phyloP scores from a whole-genome alignment of 64 coral and sea anemone species.

The Platygyra sinensis region DNA sequence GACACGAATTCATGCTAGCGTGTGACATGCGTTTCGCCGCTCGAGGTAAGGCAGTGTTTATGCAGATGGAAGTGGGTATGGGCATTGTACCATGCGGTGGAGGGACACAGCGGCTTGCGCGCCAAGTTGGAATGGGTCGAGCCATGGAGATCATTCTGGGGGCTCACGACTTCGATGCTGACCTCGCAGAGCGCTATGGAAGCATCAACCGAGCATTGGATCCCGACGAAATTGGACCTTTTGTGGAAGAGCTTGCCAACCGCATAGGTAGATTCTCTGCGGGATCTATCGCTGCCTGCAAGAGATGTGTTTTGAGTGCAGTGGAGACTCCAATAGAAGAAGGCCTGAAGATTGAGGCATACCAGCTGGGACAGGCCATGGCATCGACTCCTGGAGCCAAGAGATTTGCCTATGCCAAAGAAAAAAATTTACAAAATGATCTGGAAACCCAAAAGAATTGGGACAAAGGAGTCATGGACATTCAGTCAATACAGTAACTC shows the following conservation, averaged over 20 bases:
- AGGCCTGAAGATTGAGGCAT: constrained; percentile 81
- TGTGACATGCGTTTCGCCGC: constrained; percentile 95
- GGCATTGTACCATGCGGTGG: constrained; percentile 91
- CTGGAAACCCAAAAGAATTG: constrained; percentile 90
- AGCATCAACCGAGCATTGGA: constrained; percentile 79
- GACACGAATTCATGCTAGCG: constrained; percentile 90
- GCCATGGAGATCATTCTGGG: constrained; percentile 84
- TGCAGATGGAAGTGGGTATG: constrained; percentile 97
- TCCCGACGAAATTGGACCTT: constrained; percentile 81
- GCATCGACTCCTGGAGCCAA: constrained; percentile 61
- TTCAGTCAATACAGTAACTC: constrained; percentile 71
- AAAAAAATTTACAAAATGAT: constrained; percentile 83
- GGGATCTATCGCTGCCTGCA: constrained; percentile 78
- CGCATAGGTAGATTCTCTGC: constrained; percentile 87
- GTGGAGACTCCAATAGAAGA: constrained; percentile 89
- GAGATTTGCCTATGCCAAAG: constrained; percentile 76
- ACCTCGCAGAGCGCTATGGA: constrained; percentile 77
- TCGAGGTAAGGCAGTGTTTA: constrained; percentile 84
- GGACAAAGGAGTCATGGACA: constrained; percentile 93
- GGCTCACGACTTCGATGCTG: constrained; percentile 88
- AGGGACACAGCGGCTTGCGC: constrained; percentile 81
- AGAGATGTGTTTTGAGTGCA: constrained; percentile 56
- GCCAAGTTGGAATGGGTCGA: constrained; percentile 87
- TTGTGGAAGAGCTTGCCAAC: constrained; percentile 89
- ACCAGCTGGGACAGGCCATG: constrained; percentile 86